A percentile compares a stretch with the other conserved stretches of the same genome.
Evolutionary conservation across 2,797 vertebrate genomes (phyloP).

Genomic region (Enteromius afrohamiltoni): DNA sequence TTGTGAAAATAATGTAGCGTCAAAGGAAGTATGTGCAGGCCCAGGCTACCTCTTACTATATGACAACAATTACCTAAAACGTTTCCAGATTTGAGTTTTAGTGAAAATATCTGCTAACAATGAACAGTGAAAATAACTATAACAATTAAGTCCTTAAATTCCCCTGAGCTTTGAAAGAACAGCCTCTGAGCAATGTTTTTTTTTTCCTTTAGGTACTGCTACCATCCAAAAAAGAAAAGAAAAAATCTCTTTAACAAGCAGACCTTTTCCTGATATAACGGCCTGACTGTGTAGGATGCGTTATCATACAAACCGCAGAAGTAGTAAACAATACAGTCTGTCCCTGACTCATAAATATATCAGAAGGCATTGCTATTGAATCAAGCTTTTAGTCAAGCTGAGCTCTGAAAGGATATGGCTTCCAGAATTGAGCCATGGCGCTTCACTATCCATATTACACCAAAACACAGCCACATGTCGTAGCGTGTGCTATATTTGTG

Average conservation of each 20-base stretch:
- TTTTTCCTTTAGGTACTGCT: not conserved
- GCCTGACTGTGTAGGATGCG: constrained; percentile 9
- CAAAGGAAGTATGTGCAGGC: no score
- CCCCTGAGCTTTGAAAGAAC: not conserved
- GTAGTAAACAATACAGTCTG: constrained; percentile 40
- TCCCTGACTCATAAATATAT: constrained; percentile 33
- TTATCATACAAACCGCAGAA: constrained; percentile 11
- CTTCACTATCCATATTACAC: constrained; percentile 6
- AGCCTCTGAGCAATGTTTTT: not conserved
- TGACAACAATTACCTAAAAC: not conserved
- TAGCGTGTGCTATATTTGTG: not conserved
- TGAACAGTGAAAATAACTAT: not conserved
- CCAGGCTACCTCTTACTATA: not conserved
- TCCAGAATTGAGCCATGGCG: not conserved
- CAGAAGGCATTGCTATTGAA: constrained; percentile 22
- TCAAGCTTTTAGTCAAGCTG: constrained; percentile 25
- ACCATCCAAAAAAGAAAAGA: not conserved
- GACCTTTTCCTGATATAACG: not conserved
- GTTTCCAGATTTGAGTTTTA: not conserved
- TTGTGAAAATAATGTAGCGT: no score
- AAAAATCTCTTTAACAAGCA: not conserved
- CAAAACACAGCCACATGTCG: not conserved
- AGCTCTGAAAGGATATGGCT: constrained; percentile 10
- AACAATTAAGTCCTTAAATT: not conserved
- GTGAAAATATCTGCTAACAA: not conserved